Conservation (phyloP, 2,797 vertebrate species). For the Semotilus atromaculatus region DNA sequence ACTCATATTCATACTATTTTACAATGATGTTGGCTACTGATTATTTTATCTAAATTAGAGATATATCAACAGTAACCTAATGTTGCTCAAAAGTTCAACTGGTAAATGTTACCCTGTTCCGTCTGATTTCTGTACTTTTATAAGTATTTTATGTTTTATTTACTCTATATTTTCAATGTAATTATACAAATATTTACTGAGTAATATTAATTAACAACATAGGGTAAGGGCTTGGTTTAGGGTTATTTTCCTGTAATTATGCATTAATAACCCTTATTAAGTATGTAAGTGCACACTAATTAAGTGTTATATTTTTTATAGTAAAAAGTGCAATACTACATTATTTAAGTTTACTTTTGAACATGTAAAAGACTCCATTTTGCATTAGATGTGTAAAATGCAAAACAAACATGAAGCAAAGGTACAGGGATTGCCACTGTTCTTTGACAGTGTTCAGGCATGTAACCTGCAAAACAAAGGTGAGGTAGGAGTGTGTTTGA, state of each 20-base stretch:
- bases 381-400: conserved; percentile 3
- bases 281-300: not conserved
- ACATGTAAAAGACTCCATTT: not conserved
- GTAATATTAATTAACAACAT: not conserved
- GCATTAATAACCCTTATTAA: no score
- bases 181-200: not conserved
- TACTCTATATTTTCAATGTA: not conserved
- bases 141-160: no score
- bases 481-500: conserved; percentile 27
- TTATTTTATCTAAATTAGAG: not conserved
- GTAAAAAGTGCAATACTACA: not conserved
- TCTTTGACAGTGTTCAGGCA: conserved; percentile 2
- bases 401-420: conserved; percentile 12
- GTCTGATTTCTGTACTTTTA: no score
- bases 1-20: not conserved
- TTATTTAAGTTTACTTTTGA: not conserved
- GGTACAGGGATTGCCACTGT: not conserved
- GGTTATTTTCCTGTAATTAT: not conserved
- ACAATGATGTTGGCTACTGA: not conserved
- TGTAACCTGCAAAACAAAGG: conserved; percentile 9
- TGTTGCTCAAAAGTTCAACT: not conserved
- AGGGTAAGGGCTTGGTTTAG: not conserved
- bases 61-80: not conserved
- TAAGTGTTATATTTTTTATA: not conserved
- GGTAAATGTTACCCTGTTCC: no score